These are phyloP conservation scores for Anniella stebbinsi DNA, from an alignment of 2,797 vertebrate species.

Conservation along the genomic window DNA sequence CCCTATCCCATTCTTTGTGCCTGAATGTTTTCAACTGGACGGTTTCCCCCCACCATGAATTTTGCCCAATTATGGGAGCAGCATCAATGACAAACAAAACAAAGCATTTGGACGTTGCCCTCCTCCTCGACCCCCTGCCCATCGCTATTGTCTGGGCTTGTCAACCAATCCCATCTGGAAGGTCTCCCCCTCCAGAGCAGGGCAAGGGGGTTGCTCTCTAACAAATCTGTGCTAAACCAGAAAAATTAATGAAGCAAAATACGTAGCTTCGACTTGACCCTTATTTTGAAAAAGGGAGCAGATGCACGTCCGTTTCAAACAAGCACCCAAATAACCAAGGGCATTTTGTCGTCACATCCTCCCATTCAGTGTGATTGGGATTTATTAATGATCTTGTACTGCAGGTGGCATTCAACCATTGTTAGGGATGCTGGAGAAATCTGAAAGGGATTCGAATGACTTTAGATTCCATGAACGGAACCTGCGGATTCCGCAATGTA, in stretches of 20 bases:
- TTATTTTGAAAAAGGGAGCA: conserved; percentile 59
- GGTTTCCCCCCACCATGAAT: conserved; percentile 27
- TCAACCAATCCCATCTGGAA: conserved; percentile 69
- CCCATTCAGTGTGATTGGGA: neutral
- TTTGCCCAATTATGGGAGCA: conserved; percentile 52
- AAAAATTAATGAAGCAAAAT: conserved; percentile 59
- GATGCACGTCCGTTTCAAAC: conserved; percentile 52
- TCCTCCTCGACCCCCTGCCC: neutral
- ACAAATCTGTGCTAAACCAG: conserved; percentile 64
- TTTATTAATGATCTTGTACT: neutral
- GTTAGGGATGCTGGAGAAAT: too few species aligned
- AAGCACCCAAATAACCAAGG: neutral
- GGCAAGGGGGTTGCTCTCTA: conserved; percentile 48
- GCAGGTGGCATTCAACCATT: neutral
- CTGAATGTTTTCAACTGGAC: neutral
- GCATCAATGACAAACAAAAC: neutral
- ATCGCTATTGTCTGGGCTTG: conserved; percentile 11
- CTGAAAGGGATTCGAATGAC: too few species aligned
- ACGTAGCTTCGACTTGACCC: conserved; percentile 61
- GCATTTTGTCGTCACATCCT: conserved; percentile 6
- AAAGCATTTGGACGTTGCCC: neutral
- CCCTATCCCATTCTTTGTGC: conserved; percentile 9
- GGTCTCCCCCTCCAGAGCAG: conserved; percentile 42
- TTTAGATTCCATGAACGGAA: too few species aligned
- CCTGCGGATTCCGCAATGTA: too few species aligned